A percentile compares a stretch with the other conserved stretches of the same genome.
These are phyloP conservation scores for Zaprionus lineosus DNA, from an alignment of 2,888 invertebrate genomes.

Conservation along the genomic window DNA sequence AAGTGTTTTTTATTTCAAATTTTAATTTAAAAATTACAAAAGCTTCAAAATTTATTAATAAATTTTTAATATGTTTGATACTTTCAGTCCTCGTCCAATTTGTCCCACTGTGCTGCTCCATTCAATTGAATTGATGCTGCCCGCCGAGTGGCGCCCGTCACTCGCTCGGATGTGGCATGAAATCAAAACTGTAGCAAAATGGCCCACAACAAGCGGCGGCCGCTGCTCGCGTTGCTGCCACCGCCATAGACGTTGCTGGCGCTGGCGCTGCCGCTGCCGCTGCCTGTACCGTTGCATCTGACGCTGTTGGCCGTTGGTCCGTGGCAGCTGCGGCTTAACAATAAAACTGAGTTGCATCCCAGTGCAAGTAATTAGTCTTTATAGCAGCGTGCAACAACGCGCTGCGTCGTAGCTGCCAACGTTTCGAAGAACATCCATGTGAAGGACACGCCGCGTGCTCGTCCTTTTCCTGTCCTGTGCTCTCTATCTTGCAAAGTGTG, in stretches of 20 bases:
- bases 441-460: constrained; percentile 65
- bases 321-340: constrained; percentile 76
- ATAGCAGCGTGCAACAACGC: constrained; percentile 72
- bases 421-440: constrained; percentile 52
- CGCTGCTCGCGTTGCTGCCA: no score
- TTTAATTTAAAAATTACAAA: no score
- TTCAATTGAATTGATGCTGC: constrained; percentile 28
- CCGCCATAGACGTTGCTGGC: constrained; percentile 20
- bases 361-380: constrained; percentile 81
- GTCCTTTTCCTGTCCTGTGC: constrained; percentile 33
- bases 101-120: constrained; percentile 29
- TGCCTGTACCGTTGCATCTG: constrained; percentile 14
- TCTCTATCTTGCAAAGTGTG: neutral
- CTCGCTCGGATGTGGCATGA: constrained; percentile 54
- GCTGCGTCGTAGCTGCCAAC: constrained; percentile 58
- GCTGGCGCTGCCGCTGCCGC: constrained; percentile 23
- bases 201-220: constrained; percentile 40
- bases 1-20: no score
- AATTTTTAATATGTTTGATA: neutral
- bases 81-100: no score
- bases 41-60: no score
- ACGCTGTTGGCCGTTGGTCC: constrained; percentile 24
- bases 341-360: constrained; percentile 82
- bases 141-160: constrained; percentile 43
- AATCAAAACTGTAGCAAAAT: constrained; percentile 72